phyloP scores from a whole-genome alignment of 2,888 invertebrate genomes.

The Gnatocerus cornutus region DNA sequence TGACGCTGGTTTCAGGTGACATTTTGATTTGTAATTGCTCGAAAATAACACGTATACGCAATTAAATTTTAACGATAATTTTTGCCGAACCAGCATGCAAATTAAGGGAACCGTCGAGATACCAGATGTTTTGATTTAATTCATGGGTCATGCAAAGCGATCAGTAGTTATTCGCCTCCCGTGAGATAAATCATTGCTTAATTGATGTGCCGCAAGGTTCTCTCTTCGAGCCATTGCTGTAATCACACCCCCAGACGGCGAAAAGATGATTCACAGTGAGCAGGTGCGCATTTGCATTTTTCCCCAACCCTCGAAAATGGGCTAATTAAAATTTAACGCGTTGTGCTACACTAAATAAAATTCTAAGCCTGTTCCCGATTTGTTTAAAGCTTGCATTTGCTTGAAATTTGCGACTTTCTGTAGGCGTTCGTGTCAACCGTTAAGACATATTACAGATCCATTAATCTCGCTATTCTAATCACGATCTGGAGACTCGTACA shows the following conservation, averaged over 20 bases:
- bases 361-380: constrained; percentile 24
- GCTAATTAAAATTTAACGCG: constrained; percentile 39
- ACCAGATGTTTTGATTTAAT: constrained; percentile 22
- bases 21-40: constrained; percentile 27
- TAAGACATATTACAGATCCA: constrained; percentile 33
- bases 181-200: constrained; percentile 6
- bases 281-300: constrained; percentile 33
- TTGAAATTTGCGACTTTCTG: constrained; percentile 23
- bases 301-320: constrained; percentile 16
- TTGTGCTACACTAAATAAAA: constrained; percentile 39
- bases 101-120: constrained; percentile 15
- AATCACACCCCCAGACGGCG: constrained; percentile 5
- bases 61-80: constrained; percentile 30
- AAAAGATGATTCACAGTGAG: constrained; percentile 15
- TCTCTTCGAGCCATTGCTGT: not conserved
- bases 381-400: constrained; percentile 10
- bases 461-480: constrained; percentile 39
- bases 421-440: constrained; percentile 36
- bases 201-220: constrained; percentile 3
- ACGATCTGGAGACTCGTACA: constrained; percentile 22
- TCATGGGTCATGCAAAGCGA: constrained; percentile 13
- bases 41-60: constrained; percentile 26
- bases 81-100: constrained; percentile 15
- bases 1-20: constrained; percentile 15
- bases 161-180: constrained; percentile 2